These are phyloP conservation scores for Motacilla tschutschensis DNA, from an alignment of 2,113 vertebrate genomes.

Conservation along the genomic window DNA sequence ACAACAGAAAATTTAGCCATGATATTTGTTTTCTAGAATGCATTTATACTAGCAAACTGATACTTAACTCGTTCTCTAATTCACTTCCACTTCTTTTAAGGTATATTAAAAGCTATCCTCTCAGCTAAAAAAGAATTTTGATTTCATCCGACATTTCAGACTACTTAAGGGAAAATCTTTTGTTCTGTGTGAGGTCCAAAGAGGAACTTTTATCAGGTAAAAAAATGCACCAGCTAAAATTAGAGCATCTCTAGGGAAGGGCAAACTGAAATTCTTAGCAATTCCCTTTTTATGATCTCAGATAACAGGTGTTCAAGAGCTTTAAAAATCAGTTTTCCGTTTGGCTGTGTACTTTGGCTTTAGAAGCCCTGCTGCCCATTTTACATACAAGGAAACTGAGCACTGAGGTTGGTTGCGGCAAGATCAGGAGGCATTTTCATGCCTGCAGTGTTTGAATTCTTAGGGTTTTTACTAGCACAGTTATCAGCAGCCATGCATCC, in stretches of 20 bases:
- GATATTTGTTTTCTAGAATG: neutral
- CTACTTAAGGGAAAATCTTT: neutral
- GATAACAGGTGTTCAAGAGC: neutral
- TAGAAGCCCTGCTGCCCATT: neutral
- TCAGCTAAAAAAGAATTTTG: neutral
- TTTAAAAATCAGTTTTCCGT: neutral
- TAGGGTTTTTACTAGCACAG: neutral
- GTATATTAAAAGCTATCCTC: neutral
- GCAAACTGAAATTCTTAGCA: neutral
- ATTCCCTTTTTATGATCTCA: neutral
- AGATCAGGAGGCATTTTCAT: neutral
- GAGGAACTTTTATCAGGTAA: neutral
- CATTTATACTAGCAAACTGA: neutral
- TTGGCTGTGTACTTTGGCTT: conserved; percentile 3
- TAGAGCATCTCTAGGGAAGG: neutral
- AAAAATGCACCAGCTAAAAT: neutral
- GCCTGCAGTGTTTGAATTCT: neutral
- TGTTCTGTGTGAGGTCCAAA: neutral
- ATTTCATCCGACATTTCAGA: neutral
- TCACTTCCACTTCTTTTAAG: neutral
- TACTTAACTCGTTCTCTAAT: neutral
- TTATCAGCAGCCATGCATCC: neutral
- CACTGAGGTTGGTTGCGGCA: neutral
- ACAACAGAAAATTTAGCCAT: neutral
- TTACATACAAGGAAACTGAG: neutral